Evolutionary conservation across 2,888 invertebrate species (phyloP), one percentile per base, ranked within the genome.

Genomic region (Polylopha cassiicola): DNA sequence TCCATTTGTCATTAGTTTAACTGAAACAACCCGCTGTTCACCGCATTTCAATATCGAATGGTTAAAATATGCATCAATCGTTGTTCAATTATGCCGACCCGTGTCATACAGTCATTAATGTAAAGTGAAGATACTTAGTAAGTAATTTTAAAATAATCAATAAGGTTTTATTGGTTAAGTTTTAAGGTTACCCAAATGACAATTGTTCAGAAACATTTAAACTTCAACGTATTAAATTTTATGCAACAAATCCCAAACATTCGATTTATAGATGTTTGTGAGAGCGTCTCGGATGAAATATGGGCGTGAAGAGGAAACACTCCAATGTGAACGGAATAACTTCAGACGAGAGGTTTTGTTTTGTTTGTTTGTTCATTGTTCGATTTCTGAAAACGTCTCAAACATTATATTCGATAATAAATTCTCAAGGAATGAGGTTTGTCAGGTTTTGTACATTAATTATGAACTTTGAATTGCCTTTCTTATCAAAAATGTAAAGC

Each of bases 51-150:
- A 39, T 39, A 33, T 33, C 23, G 21, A 39, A 27, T 32, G 22
- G 27, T 9, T 39, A 39, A 39, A 39, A 32, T 39, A 39, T 39
- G 39, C 39, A 33, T 22, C 38, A 33, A 39, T 33, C 32, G 39
- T 27, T 39, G 39, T 28, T 33, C 32, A 33, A 39, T 33, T 39
- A 39, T 39, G 22, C 27, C n/a, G n/a, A n/a, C n/a, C n/a, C n/a
- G n/a, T n/a, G n/a, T n/a, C n/a, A n/a, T n/a, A n/a, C n/a, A n/a
- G n/a, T n/a, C n/a, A n/a, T n/a, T n/a, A n/a, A n/a, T n/a, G n/a
- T n/a, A n/a, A n/a, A n/a, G 14, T 29, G 5, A 26, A 23, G 31
- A 23, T 14, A 42, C 36, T 32, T 22, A 9, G 24, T 21, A 27
- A 39, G 24, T 31, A 32, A 18, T 36, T 22, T 18, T 32, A 39